phyloP scores from a whole-genome alignment of 2,888 invertebrate species.

The Smittia aterrima region DNA sequence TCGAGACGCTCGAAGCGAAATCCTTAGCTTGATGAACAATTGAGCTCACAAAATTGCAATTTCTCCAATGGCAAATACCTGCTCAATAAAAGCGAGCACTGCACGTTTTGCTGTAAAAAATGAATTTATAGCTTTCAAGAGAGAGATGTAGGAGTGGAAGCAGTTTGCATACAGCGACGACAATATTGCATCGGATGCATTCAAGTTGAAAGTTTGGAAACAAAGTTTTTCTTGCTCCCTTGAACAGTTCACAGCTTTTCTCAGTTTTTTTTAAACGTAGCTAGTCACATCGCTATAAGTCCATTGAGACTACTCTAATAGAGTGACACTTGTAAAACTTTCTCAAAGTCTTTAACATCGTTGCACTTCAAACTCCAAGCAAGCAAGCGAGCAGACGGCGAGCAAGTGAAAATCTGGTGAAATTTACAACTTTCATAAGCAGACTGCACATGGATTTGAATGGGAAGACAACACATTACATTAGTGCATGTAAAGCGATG shows the following conservation, averaged over 20 bases:
- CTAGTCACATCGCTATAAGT: too few relatives aligned
- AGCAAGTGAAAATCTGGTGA: neutral
- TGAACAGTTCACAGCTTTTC: neutral
- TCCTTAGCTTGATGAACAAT: conserved; percentile 10
- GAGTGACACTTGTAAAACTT: neutral
- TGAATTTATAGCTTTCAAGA: neutral
- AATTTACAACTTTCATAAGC: conserved; percentile 7
- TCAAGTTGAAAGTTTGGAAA: neutral
- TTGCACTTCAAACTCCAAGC: neutral
- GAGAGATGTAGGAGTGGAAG: neutral
- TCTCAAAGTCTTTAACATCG: neutral
- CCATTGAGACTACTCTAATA: neutral
- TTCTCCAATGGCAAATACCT: neutral
- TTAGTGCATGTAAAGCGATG: neutral
- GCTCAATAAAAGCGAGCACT: neutral
- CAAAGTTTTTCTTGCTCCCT: neutral
- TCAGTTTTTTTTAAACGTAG: neutral
- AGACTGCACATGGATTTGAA: neutral
- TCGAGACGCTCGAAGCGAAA: neutral
- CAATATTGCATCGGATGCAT: neutral
- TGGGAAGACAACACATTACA: neutral
- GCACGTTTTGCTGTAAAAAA: neutral
- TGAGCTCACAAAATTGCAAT: conserved; percentile 11
- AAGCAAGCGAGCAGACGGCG: too few relatives aligned
- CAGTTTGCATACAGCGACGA: neutral